phyloP scores from a whole-genome alignment of 1,140 invertebrate genomes.

The Nebria ingens region DNA sequence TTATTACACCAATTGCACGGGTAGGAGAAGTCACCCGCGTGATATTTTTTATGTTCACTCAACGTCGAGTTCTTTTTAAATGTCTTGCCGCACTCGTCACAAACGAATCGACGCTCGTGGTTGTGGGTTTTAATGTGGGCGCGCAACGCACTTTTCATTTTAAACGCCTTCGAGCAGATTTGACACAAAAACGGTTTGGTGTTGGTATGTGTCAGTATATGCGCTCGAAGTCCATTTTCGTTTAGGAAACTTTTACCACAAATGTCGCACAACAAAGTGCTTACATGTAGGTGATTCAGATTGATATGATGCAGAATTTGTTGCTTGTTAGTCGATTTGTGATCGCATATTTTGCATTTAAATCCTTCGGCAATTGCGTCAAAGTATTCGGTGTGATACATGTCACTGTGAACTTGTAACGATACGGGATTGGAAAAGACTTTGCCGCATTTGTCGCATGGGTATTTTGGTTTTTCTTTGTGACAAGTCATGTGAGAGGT shows the following conservation, averaged over 20 bases:
- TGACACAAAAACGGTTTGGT: conserved; percentile 48
- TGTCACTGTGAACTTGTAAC: conserved; percentile 12
- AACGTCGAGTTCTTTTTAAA: conserved; percentile 25
- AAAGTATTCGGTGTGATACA: conserved; percentile 14
- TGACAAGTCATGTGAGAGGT: conserved; percentile 13
- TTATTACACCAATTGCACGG: conserved; percentile 19
- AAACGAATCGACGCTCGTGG: conserved; percentile 15
- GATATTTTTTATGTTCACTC: conserved; percentile 24
- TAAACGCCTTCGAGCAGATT: conserved; percentile 60
- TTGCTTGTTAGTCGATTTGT: not conserved
- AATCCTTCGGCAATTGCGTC: not conserved
- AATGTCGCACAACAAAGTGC: conserved; percentile 4
- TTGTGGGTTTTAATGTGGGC: conserved; percentile 3
- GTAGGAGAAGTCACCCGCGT: conserved; percentile 5
- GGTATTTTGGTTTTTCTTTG: conserved; percentile 10
- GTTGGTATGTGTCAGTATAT: conserved; percentile 41
- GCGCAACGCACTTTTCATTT: conserved; percentile 39
- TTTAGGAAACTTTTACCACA: conserved; percentile 11
- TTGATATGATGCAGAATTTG: conserved; percentile 4
- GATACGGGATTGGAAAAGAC: conserved; percentile 12
- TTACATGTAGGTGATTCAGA: conserved; percentile 9
- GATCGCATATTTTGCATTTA: conserved; percentile 12
- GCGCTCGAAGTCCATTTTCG: not conserved
- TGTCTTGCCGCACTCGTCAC: conserved; percentile 32
- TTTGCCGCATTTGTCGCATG: conserved; percentile 15